Percentiles rank a stretch among this genome's conserved stretches.
Conservation (phyloP, 2,113 vertebrate species). For the Struthio camelus region DNA sequence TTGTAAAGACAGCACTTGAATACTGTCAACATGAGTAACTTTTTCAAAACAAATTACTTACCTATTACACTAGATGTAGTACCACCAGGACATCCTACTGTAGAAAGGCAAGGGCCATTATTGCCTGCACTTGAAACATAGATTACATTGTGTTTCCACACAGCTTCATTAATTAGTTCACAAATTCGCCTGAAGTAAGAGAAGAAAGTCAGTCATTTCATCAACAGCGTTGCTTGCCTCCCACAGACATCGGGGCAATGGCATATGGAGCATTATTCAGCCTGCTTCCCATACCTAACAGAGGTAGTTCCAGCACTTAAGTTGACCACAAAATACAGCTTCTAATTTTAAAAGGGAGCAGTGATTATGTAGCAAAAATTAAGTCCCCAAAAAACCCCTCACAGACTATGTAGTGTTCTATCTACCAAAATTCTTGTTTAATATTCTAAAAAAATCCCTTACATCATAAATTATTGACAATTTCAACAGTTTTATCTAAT, state of each 20-base stretch:
- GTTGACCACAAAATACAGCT: not conserved
- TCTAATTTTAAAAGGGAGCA: not conserved
- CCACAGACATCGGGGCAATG: not conserved
- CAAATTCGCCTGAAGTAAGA: slow-evolving; percentile 90
- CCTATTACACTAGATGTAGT: slow-evolving; percentile 96
- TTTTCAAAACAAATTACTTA: slow-evolving; percentile 41
- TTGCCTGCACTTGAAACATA: slow-evolving; percentile 98
- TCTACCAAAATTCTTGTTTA: not conserved
- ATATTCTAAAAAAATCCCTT: not conserved
- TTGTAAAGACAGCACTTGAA: not conserved
- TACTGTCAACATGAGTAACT: accelerated
- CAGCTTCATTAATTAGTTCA: slow-evolving; percentile 95
- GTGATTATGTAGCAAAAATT: not conserved
- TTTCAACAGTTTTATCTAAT: not conserved
- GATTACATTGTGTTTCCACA: slow-evolving; percentile 96
- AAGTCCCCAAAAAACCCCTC: not conserved
- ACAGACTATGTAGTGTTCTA: not conserved
- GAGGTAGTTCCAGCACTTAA: not conserved
- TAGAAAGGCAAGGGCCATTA: slow-evolving; percentile 96
- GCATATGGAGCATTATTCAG: not conserved
- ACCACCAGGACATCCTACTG: slow-evolving; percentile 96
- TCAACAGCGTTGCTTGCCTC: not conserved
- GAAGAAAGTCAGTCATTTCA: not conserved
- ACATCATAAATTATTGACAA: not conserved
- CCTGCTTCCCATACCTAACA: not conserved